Conservation (phyloP, 2,888 invertebrate genomes). For the Lumbricus terrestris region DNA sequence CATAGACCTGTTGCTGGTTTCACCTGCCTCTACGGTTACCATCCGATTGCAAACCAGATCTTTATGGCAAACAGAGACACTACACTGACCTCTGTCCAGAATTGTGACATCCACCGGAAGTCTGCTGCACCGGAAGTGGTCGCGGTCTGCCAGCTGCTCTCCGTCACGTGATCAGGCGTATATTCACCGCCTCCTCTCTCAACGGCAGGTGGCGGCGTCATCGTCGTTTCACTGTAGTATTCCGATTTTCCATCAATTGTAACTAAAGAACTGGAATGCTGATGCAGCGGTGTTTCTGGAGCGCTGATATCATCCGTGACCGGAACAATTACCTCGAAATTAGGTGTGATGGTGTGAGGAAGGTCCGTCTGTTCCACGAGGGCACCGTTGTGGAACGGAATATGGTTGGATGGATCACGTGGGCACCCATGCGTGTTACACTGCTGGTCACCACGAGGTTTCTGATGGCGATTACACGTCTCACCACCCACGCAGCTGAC, state of each 20-base stretch:
- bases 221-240: background rate
- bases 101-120: background rate
- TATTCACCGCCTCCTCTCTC: background rate
- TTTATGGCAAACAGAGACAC: background rate
- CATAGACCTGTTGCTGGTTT: background rate
- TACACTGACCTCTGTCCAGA: background rate
- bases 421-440: constrained; percentile 7
- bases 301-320: background rate
- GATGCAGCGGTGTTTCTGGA: background rate
- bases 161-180: background rate
- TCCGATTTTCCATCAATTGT: background rate
- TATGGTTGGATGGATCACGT: background rate
- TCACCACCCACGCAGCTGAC: constrained; percentile 17
- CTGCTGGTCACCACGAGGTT: background rate
- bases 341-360: background rate
- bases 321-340: background rate
- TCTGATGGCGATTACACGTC: background rate
- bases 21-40: background rate
- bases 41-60: background rate
- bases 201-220: background rate
- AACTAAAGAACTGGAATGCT: background rate
- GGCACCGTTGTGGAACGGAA: background rate
- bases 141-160: background rate
- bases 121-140: background rate
- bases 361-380: background rate